Conservation (phyloP, 2,797 vertebrate genomes). For the Scolopax rusticola region DNA sequence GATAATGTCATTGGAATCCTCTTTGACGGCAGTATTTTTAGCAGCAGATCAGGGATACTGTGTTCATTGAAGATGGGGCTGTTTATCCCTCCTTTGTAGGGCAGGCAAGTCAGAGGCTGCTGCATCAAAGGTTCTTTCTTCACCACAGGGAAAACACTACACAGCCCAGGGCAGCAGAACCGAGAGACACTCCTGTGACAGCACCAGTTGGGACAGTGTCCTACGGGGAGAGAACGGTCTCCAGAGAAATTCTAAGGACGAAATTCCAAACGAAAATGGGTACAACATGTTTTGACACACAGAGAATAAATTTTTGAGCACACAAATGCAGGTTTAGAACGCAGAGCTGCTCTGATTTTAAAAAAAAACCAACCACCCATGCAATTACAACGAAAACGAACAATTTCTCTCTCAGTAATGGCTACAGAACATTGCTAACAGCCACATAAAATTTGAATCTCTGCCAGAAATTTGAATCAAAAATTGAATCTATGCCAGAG, state of each 20-base stretch:
- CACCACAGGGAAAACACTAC: not conserved
- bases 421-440: not conserved
- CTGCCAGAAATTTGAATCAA: not conserved
- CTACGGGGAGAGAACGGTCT: not conserved
- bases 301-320: not conserved
- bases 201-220: not conserved
- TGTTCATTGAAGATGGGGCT: not conserved
- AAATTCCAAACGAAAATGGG: not conserved
- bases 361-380: not conserved
- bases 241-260: not conserved
- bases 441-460: not conserved
- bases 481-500: not conserved
- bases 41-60: not conserved
- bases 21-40: not conserved
- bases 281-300: not conserved
- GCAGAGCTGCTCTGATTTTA: not conserved
- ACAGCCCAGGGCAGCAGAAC: not conserved
- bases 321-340: not conserved
- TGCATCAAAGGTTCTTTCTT: not conserved
- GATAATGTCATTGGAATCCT: not conserved
- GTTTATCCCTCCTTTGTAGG: not conserved
- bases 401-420: not conserved
- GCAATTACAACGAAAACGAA: not conserved
- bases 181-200: rapidly evolving
- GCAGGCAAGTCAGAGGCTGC: not conserved